Percentiles rank a stretch among this genome's conserved stretches.
phyloP scores from a whole-genome alignment of 92 coral and sea anemone genomes.

The Zoanthus gigantus region DNA sequence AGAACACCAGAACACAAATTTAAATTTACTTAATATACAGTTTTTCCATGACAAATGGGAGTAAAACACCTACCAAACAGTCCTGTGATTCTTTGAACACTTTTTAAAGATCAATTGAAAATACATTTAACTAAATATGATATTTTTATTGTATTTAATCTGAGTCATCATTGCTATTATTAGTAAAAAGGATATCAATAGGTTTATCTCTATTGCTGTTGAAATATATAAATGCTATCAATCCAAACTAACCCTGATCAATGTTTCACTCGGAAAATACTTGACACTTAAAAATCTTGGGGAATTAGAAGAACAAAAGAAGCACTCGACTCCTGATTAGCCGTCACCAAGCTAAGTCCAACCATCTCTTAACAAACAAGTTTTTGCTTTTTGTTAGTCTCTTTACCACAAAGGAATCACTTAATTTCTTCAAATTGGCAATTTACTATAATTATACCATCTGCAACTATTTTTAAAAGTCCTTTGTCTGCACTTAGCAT shows the following conservation, averaged over 20 bases:
- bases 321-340: background rate
- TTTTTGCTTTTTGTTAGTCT: background rate
- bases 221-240: too few relatives aligned
- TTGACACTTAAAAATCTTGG: conserved; percentile 5
- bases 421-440: conserved; percentile 9
- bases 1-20: too few relatives aligned
- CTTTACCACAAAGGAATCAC: conserved; percentile 13
- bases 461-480: conserved; percentile 6
- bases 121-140: too few relatives aligned
- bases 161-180: too few relatives aligned
- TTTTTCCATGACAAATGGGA: too few relatives aligned
- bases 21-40: too few relatives aligned
- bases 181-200: too few relatives aligned
- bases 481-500: background rate
- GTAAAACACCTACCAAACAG: too few relatives aligned
- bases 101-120: too few relatives aligned
- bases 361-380: conserved; percentile 2
- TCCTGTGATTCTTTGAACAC: too few relatives aligned
- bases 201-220: too few relatives aligned
- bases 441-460: background rate
- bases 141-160: too few relatives aligned
- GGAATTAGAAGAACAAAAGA: conserved; percentile 12
- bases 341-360: background rate
- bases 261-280: background rate
- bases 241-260: background rate